Evolutionary conservation across 2,797 vertebrate species (phyloP).

Genomic region (Myripristis murdjan): DNA sequence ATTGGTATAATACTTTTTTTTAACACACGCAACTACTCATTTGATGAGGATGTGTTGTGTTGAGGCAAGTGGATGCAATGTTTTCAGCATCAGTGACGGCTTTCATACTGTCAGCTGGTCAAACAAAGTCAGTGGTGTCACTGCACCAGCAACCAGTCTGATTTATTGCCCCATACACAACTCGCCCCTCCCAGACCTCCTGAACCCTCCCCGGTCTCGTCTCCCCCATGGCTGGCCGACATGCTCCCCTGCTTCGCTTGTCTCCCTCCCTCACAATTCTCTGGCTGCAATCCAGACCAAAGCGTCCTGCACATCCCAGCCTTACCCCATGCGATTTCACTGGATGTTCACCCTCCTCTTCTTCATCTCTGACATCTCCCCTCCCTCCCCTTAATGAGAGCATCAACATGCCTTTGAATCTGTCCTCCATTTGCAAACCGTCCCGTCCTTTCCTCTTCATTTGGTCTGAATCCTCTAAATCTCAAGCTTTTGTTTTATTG

Average conservation of each 20-base stretch:
- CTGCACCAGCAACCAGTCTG: constrained; percentile 41
- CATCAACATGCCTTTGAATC: not conserved
- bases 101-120: constrained; percentile 53
- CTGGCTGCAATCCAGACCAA: constrained; percentile 40
- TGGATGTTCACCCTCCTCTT: not conserved
- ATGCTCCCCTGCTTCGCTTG: not conserved
- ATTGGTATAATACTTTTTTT: constrained; percentile 3
- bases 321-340: constrained; percentile 10
- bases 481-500: constrained; percentile 32
- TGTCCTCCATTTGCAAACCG: constrained; percentile 1
- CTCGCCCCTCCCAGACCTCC: constrained; percentile 26
- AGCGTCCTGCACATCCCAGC: constrained; percentile 2
- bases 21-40: not conserved
- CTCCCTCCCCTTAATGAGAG: not conserved
- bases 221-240: constrained; percentile 37
- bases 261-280: not conserved
- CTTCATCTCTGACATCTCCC: not conserved
- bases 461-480: constrained; percentile 17
- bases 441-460: constrained; percentile 11
- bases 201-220: constrained; percentile 34
- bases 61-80: constrained; percentile 5
- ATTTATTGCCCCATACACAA: constrained; percentile 57
- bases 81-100: constrained; percentile 35
- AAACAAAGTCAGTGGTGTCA: constrained; percentile 56
- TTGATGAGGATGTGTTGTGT: constrained; percentile 5